A percentile compares a stretch with the other conserved stretches of the same genome.
Conservation (phyloP, 1,140 invertebrate species). For the Drosophila elegans region DNA sequence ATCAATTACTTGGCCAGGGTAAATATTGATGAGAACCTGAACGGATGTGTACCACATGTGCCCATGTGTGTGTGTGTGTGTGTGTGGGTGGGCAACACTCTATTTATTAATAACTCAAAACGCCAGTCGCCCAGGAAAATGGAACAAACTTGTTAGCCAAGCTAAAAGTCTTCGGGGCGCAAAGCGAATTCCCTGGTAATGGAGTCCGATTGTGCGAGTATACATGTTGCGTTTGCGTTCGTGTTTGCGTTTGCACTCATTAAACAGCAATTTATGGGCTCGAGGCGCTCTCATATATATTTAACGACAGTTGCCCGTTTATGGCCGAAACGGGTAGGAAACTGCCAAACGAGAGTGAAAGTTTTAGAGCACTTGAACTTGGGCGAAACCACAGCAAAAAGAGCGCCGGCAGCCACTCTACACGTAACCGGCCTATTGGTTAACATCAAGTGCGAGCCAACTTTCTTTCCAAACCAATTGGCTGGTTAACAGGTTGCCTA, state of each 20-base stretch:
- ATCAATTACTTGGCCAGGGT: conserved; percentile 57
- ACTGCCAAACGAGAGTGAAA: conserved; percentile 20
- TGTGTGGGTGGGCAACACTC: conserved; percentile 38
- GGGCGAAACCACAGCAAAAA: background rate
- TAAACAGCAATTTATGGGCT: conserved; percentile 42
- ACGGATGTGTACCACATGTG: conserved; percentile 6
- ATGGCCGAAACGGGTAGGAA: conserved; percentile 31
- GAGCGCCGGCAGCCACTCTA: background rate
- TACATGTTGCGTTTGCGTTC: conserved; percentile 21
- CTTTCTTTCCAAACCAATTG: background rate
- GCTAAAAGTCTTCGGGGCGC: conserved; percentile 38
- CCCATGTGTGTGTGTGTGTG: background rate
- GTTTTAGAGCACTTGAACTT: conserved; percentile 1
- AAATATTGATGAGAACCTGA: conserved; percentile 18
- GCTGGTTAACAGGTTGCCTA: background rate
- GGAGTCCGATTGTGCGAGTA: conserved; percentile 36
- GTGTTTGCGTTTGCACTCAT: conserved; percentile 10
- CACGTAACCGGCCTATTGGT: conserved; percentile 13
- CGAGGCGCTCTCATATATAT: conserved; percentile 21
- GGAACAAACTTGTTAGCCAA: conserved; percentile 69
- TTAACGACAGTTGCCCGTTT: conserved; percentile 41
- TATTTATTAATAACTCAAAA: conserved; percentile 77
- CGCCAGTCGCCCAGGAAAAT: conserved; percentile 50
- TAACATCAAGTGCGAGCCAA: background rate
- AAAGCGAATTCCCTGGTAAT: conserved; percentile 55